These are phyloP conservation scores for Diacarnus erythraeanus DNA, from an alignment of 37 sponge, comb jelly and placozoan genomes.

Conservation along the genomic window DNA sequence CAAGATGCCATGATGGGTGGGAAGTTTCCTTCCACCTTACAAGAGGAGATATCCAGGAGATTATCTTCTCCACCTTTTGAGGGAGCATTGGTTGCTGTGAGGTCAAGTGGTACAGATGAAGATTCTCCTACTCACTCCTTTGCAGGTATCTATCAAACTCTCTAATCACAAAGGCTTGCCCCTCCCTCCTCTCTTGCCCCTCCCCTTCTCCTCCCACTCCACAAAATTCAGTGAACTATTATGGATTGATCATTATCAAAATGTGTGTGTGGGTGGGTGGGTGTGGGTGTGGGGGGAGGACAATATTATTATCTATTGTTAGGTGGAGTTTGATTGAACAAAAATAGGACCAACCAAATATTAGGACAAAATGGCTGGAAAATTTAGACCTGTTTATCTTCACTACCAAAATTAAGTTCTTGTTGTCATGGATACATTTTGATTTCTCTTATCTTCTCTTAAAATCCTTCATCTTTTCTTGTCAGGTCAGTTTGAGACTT, in stretches of 20 bases:
- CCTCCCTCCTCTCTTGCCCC: background rate
- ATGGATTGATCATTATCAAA: background rate
- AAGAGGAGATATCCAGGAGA: slow-evolving; percentile 22
- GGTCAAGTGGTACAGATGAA: slow-evolving; percentile 91
- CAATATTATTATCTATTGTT: too few relatives aligned
- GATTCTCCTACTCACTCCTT: slow-evolving; percentile 87
- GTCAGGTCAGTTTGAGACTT: slow-evolving; percentile 88
- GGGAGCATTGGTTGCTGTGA: slow-evolving; percentile 67
- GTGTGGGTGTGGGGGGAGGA: too few relatives aligned
- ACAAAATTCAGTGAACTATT: background rate
- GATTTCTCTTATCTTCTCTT: too few relatives aligned
- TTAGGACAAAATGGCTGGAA: too few relatives aligned
- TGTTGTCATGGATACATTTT: too few relatives aligned
- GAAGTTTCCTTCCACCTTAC: slow-evolving; percentile 27
- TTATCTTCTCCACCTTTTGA: slow-evolving; percentile 36
- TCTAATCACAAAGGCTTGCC: background rate
- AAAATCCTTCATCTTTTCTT: too few relatives aligned
- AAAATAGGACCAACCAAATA: too few relatives aligned
- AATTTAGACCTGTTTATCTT: background rate
- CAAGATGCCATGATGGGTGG: slow-evolving; percentile 32
- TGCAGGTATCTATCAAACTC: too few relatives aligned
- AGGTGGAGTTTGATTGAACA: too few relatives aligned
- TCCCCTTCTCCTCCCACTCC: too few relatives aligned
- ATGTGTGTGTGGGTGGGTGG: too few relatives aligned
- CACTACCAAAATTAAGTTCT: too few relatives aligned